A percentile compares a stretch with the other conserved stretches of the same genome.
These are phyloP conservation scores for Sciurus niger DNA, from an alignment of 2,113 vertebrate genomes.

Conservation along the genomic window DNA sequence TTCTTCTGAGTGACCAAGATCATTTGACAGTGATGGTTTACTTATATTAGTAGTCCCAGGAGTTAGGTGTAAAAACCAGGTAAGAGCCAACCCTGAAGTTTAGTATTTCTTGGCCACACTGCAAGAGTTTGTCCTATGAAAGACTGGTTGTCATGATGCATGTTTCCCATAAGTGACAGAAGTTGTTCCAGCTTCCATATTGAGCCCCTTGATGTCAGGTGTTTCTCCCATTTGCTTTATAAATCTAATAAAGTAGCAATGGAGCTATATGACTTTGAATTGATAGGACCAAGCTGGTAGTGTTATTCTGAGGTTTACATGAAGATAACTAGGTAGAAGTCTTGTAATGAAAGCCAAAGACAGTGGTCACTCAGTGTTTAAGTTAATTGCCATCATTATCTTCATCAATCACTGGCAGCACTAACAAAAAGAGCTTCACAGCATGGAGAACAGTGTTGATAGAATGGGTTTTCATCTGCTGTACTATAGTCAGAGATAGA, in stretches of 20 bases:
- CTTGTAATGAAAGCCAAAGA: neutral
- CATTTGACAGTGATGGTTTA: neutral
- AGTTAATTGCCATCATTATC: neutral
- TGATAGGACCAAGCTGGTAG: neutral
- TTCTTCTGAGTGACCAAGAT: neutral
- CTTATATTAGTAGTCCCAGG: neutral
- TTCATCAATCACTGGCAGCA: neutral
- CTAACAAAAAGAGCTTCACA: neutral
- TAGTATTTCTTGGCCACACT: neutral
- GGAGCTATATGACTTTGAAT: neutral
- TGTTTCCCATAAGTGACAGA: neutral
- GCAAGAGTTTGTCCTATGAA: neutral
- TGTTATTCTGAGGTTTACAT: neutral
- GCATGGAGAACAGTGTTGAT: neutral
- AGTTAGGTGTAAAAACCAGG: neutral
- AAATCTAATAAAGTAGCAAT: conserved; percentile 23
- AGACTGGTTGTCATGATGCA: neutral
- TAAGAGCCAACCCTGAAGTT: neutral
- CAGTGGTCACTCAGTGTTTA: neutral
- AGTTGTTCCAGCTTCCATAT: neutral
- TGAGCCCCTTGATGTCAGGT: neutral
- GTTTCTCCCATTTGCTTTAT: neutral
- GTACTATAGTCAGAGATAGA: neutral
- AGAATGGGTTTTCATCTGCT: neutral
- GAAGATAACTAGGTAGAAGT: neutral